phyloP scores from a whole-genome alignment of 2,888 invertebrate genomes.

The Caenorhabditis sp. region DNA sequence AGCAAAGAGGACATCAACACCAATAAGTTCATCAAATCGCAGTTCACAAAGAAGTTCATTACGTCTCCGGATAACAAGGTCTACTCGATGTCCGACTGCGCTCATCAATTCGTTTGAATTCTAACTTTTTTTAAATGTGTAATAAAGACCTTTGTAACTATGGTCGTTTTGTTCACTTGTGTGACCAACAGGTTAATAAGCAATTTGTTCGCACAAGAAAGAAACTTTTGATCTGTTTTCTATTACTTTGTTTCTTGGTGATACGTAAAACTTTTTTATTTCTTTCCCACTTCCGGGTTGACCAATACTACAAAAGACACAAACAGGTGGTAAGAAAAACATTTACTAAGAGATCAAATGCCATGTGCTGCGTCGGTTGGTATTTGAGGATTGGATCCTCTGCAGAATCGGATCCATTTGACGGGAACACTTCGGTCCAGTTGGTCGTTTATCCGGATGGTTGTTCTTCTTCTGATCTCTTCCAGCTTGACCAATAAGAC shows the following conservation, averaged over 20 bases:
- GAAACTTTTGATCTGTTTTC: not conserved
- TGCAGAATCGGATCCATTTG: slow-evolving; percentile 1
- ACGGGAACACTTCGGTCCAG: not conserved
- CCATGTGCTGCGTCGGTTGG: not conserved
- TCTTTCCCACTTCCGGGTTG: slow-evolving; percentile 1
- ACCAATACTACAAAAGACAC: not conserved
- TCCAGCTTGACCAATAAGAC: not conserved
- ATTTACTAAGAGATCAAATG: not conserved
- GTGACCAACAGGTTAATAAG: slow-evolving; percentile 1
- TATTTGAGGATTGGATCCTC: not conserved
- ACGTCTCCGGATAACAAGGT: slow-evolving; percentile 54
- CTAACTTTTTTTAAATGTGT: too few relatives aligned
- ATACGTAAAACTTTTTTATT: too few relatives aligned
- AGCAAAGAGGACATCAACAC: slow-evolving; percentile 33
- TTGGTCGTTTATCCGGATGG: slow-evolving; percentile 2
- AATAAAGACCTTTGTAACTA: too few relatives aligned
- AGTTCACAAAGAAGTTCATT: slow-evolving; percentile 64
- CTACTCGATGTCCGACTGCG: slow-evolving; percentile 58
- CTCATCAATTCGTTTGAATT: slow-evolving; percentile 62
- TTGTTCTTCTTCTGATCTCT: slow-evolving; percentile 4
- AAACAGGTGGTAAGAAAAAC: not conserved
- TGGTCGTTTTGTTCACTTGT: too few relatives aligned
- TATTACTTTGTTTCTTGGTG: not conserved
- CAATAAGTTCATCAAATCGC: slow-evolving; percentile 40
- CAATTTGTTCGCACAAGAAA: not conserved